Conservation (phyloP, 2,888 invertebrate genomes). For the Rhagophthalmus giganteus region DNA sequence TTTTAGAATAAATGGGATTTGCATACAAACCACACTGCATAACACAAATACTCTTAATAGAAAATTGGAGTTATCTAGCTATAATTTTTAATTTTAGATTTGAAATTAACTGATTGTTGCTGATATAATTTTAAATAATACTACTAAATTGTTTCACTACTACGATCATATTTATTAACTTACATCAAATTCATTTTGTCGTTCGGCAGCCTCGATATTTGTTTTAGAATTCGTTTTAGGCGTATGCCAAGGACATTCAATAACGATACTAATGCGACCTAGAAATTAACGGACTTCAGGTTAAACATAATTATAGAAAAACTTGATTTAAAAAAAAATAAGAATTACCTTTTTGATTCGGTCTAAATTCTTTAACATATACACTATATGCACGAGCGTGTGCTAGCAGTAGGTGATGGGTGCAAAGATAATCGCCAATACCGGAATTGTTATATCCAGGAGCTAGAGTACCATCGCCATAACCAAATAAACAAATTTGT, state of each 20-base stretch:
- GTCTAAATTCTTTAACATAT: constrained; percentile 62
- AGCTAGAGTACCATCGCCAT: constrained; percentile 42
- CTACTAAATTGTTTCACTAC: too few species aligned
- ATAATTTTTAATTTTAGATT: too few species aligned
- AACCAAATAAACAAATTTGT: constrained; percentile 42
- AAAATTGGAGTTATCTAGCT: too few species aligned
- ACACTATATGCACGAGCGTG: constrained; percentile 68
- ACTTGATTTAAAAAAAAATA: too few species aligned
- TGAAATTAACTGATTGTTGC: too few species aligned
- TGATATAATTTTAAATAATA: too few species aligned
- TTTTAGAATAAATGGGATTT: constrained; percentile 58
- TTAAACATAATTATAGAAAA: too few species aligned
- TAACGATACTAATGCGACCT: constrained; percentile 54
- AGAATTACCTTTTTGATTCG: constrained; percentile 60
- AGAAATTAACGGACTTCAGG: constrained; percentile 10
- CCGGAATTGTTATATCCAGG: constrained; percentile 55
- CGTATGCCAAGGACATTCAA: constrained; percentile 57
- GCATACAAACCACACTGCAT: constrained; percentile 6
- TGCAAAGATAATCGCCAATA: constrained; percentile 64
- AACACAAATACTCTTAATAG: too few species aligned
- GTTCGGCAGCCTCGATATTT: constrained; percentile 58
- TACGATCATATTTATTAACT: too few species aligned
- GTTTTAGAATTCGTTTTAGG: constrained; percentile 53
- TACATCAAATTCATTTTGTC: constrained; percentile 41
- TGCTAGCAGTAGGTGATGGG: constrained; percentile 65